A percentile compares a stretch with the other conserved stretches of the same genome.
These are phyloP conservation scores for Notamacropus eugenii DNA, from an alignment of 2,797 vertebrate species.

Conservation along the genomic window DNA sequence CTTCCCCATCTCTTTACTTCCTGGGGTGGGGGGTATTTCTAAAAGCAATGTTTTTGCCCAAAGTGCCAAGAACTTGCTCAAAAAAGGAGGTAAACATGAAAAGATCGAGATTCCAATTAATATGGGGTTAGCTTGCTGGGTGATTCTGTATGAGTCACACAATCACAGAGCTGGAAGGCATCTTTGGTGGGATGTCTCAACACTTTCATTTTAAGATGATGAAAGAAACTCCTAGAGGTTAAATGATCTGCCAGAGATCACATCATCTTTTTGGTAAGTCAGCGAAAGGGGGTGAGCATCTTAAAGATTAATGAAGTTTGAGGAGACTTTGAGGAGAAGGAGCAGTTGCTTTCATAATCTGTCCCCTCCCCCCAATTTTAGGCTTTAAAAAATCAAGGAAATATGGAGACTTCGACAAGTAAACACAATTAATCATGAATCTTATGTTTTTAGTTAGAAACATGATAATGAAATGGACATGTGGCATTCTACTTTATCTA, in stretches of 20 bases:
- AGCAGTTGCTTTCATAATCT: slow-evolving; percentile 48
- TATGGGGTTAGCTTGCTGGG: slow-evolving; percentile 24
- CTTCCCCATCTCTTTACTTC: slow-evolving; percentile 18
- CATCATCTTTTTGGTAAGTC: neutral
- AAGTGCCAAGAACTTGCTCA: slow-evolving; percentile 39
- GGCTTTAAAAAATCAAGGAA: slow-evolving; percentile 35
- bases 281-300: neutral
- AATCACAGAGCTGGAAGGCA: slow-evolving; percentile 31
- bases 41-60: slow-evolving; percentile 29
- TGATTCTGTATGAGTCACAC: neutral
- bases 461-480: slow-evolving; percentile 79
- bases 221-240: slow-evolving; percentile 40
- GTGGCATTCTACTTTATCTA: slow-evolving; percentile 77
- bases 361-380: slow-evolving; percentile 15
- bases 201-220: slow-evolving; percentile 33
- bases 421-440: slow-evolving; percentile 77
- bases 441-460: slow-evolving; percentile 79
- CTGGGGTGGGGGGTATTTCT: neutral
- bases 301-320: slow-evolving; percentile 53
- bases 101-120: slow-evolving; percentile 17
- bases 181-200: neutral
- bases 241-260: slow-evolving; percentile 50
- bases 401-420: slow-evolving; percentile 40
- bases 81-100: slow-evolving; percentile 7
- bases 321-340: slow-evolving; percentile 43